phyloP scores from a whole-genome alignment of 2,113 vertebrate genomes.

The Microcebus griseorufus region DNA sequence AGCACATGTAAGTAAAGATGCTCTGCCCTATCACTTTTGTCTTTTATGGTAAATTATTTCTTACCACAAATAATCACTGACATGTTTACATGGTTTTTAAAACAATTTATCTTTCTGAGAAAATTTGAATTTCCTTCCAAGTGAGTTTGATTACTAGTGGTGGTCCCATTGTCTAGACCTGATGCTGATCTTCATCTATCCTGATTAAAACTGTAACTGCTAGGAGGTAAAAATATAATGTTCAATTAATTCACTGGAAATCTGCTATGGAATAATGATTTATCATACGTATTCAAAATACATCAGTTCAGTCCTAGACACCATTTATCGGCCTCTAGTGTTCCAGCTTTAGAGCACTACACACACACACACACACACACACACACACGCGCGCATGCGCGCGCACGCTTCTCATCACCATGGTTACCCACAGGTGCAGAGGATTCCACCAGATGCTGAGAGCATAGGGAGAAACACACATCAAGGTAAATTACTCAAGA shows the following conservation, averaged over 20 bases:
- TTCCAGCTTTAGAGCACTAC: too few relatives aligned
- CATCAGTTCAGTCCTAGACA: not conserved
- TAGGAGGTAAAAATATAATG: not conserved
- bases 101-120: not conserved
- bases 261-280: not conserved
- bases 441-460: not conserved
- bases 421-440: not conserved
- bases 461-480: not conserved
- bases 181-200: not conserved
- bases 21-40: not conserved
- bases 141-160: not conserved
- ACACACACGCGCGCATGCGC: too few relatives aligned
- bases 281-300: not conserved
- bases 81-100: slow-evolving; percentile 25
- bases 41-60: slow-evolving; percentile 46
- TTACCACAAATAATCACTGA: not conserved
- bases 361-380: too few relatives aligned
- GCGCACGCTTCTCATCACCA: not conserved
- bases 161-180: not conserved
- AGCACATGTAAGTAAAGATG: not conserved
- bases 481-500: not conserved
- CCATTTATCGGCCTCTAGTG: not conserved
- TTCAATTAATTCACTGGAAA: not conserved
- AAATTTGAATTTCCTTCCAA: not conserved
- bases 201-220: not conserved